Evolutionary conservation across 2,113 vertebrate species (phyloP).

Genomic region (Ascaphus truei): DNA sequence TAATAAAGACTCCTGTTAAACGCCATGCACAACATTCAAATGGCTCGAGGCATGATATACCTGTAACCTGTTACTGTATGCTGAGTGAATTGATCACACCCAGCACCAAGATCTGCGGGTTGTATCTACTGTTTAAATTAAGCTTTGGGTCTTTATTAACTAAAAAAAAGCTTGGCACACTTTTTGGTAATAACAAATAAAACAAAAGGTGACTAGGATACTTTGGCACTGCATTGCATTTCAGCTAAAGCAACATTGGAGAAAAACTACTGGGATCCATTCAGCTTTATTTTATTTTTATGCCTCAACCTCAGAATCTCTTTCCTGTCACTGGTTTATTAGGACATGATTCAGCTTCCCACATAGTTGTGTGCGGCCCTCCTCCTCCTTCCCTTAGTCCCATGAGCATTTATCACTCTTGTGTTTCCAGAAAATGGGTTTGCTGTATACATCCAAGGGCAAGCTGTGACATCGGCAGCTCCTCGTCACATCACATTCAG

Average conservation of each 20-base stretch:
- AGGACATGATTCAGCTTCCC: constrained; percentile 25
- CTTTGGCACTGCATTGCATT: neutral
- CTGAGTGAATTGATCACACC: no score
- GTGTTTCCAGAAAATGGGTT: constrained; percentile 16
- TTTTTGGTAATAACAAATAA: neutral
- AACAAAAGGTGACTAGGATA: neutral
- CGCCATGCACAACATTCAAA: no score
- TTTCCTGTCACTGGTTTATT: constrained; percentile 30
- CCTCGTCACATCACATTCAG: neutral
- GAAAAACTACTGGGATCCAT: constrained; percentile 5
- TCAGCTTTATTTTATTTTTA: constrained; percentile 12
- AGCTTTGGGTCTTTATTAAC: no score
- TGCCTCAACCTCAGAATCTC: constrained; percentile 9
- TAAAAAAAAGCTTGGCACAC: no score
- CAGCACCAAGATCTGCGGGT: no score
- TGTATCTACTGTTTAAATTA: no score
- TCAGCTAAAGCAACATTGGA: neutral
- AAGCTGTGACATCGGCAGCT: constrained; percentile 8
- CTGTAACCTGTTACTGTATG: no score
- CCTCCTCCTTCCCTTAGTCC: neutral
- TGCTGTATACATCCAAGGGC: constrained; percentile 9
- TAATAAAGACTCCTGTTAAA: no score
- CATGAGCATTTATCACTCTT: neutral
- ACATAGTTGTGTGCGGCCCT: neutral
- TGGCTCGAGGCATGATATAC: no score